Evolutionary conservation across 2,888 invertebrate genomes (phyloP).

Genomic region (Cyrtodaria siliqua): DNA sequence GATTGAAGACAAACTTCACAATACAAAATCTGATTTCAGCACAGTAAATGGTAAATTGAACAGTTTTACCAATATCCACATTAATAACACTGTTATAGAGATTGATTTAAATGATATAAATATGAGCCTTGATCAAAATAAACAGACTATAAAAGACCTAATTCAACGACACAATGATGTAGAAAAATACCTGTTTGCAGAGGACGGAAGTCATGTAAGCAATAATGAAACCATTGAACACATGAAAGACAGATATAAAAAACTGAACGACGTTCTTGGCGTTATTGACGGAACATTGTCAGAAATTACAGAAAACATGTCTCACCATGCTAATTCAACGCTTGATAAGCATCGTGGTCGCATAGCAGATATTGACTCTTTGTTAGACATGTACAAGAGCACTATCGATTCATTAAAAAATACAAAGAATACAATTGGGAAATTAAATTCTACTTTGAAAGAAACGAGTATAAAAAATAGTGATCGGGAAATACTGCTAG

Average conservation of each 20-base stretch:
- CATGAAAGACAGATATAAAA: constrained; percentile 33
- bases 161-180: background rate
- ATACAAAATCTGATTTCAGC: background rate
- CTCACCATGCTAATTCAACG: background rate
- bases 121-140: background rate
- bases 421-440: background rate
- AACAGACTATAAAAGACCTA: background rate
- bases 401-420: background rate
- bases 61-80: background rate
- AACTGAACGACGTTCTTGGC: constrained; percentile 6
- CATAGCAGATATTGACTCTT: background rate
- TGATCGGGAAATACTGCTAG: background rate
- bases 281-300: background rate
- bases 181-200: background rate
- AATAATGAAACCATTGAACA: constrained; percentile 42
- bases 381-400: background rate
- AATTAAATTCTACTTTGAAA: background rate
- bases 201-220: background rate
- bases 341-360: background rate
- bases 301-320: background rate
- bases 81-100: background rate
- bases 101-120: background rate
- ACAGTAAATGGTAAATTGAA: background rate
- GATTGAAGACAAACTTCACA: background rate
- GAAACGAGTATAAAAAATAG: background rate